Percentiles rank a stretch among this genome's conserved stretches.
Conservation (phyloP, 2,113 vertebrate species). For the Leuciscus idus region DNA sequence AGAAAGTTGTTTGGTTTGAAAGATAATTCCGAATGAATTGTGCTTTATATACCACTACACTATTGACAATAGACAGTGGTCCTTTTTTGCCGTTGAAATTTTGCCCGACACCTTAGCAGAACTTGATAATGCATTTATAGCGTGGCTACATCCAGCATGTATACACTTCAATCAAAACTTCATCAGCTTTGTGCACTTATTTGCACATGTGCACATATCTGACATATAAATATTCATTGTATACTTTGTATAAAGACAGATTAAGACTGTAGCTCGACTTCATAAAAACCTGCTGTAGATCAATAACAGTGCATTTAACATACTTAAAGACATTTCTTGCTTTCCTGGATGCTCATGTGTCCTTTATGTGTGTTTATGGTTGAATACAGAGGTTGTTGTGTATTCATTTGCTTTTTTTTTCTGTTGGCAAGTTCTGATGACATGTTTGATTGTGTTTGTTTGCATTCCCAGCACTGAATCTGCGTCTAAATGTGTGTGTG, state of each 20-base stretch:
- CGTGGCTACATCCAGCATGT: not conserved
- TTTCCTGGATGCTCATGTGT: not conserved
- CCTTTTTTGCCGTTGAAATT: not conserved
- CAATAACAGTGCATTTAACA: not conserved
- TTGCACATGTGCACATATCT: not conserved
- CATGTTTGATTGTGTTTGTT: conserved; percentile 23
- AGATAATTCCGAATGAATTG: not conserved
- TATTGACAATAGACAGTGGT: not conserved
- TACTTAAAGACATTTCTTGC: not conserved
- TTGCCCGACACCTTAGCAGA: not conserved
- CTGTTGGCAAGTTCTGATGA: conserved; percentile 2
- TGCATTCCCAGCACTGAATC: not conserved
- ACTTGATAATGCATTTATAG: not conserved
- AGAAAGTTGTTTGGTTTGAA: not conserved
- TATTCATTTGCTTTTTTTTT: not conserved
- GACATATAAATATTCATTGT: not conserved
- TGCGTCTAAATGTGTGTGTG: not conserved
- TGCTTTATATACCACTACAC: not conserved
- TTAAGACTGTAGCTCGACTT: not conserved
- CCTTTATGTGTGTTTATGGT: not conserved
- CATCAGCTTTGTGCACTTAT: not conserved
- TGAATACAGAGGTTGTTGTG: conserved; percentile 7
- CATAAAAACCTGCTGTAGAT: not conserved
- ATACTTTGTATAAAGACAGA: not conserved
- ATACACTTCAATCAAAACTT: not conserved